Evolutionary conservation across 2,797 vertebrate species (phyloP), one percentile per base, ranked within the genome.

Genomic region (Acrocephalus scirpaceus): DNA sequence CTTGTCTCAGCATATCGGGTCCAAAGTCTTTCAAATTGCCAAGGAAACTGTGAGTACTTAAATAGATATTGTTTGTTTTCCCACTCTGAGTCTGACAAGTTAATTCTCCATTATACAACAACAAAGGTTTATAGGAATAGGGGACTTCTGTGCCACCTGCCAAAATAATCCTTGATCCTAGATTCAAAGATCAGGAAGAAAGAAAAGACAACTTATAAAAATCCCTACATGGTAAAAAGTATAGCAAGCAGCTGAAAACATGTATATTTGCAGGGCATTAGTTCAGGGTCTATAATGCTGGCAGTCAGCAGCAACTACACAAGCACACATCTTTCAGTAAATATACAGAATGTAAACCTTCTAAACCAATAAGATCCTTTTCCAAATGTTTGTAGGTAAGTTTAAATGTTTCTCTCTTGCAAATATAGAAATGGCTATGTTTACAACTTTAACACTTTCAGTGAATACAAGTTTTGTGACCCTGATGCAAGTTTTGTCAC

Each of bases 81-180:
- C 99, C 99, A 36, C 98, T 99, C n/a, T 98, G 98, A 9, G 99
- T 99, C 98, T 99, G 99, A 97, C 99, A 99, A 7, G 98, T 99
- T 96, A 99, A 80, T 94, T 99, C 99, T 54, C 99, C 99, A 8
- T 99, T 99, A 97, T 99, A 98, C 61, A 99, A 90, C 80, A 99
- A 98, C 97, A 99, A 96, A 96, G 99, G 99, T 92, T 99, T 99
- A 78, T 99, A 98, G 94, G 98, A 99, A 97, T 99, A 99, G 27
- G 98, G 99, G 67, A 99, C 98, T 42, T 98, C 97, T 1, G 98
- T 99, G 94, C 97, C 97, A 58, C 99, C 99, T 75, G 99, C 99
- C 94, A 99, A 97, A 95, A 99, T 98, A 93, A 99, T 98, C 97
- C 96, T 98, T 34, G 98, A 98, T 27, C 99, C 99, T 99, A 86